Evolutionary conservation across 1,140 invertebrate species (phyloP).

Genomic region (Drosophila pectinifera): DNA sequence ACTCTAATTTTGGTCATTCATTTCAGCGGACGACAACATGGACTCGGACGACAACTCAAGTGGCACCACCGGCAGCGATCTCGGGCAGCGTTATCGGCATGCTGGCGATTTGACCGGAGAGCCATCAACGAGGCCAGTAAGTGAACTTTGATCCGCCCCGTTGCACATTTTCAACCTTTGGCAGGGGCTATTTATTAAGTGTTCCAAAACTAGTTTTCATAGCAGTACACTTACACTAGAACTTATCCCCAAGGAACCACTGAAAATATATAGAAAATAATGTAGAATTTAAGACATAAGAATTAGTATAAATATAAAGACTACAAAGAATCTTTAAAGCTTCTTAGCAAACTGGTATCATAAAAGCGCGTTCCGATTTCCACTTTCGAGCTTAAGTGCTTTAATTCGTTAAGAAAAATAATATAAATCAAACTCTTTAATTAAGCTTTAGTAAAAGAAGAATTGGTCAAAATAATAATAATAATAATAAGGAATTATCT

Average conservation of each 20-base stretch:
- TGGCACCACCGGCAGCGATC: conserved; percentile 47
- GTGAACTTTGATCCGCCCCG: conserved; percentile 57
- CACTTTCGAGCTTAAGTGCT: not conserved
- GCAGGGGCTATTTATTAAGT: not conserved
- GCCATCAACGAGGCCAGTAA: conserved; percentile 66
- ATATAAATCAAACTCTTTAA: not conserved
- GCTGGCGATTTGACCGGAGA: conserved; percentile 80
- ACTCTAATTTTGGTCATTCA: conserved; percentile 41
- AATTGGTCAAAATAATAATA: not conserved
- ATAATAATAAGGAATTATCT: too few relatives aligned
- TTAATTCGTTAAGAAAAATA: not conserved
- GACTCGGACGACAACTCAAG: conserved; percentile 57
- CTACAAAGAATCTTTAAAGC: not conserved
- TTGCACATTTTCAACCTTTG: not conserved
- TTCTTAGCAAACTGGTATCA: not conserved
- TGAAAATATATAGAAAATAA: not conserved
- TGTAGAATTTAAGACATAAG: not conserved
- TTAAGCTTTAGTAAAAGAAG: not conserved
- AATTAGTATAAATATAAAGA: not conserved
- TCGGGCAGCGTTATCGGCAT: conserved; percentile 72
- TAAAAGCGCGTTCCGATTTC: conserved; percentile 10
- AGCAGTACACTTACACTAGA: not conserved
- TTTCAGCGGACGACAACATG: conserved; percentile 51
- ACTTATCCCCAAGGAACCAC: not conserved
- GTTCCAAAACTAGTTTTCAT: not conserved